Base-by-base conservation (phyloP, 2,113 vertebrate species). In the Apteryx mantelli region DNA sequence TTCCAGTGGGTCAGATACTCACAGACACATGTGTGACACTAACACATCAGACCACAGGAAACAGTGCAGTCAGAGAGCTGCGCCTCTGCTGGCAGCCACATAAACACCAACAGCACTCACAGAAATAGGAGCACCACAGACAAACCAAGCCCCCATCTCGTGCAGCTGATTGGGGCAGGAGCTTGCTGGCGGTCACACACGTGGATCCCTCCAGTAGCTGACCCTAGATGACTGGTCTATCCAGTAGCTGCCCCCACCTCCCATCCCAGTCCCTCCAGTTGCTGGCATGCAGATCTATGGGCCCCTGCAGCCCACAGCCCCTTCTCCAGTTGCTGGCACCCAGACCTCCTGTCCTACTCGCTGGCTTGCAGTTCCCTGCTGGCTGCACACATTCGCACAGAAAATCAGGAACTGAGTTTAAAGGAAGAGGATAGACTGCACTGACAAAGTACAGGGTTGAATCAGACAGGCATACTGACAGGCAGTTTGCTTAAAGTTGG, bases 291-390 rank as follows among this genome's bases (percentile, higher is more conserved):
- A 44, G 13, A 32, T 2, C 12, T 55, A n/a, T 3, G 9, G 48
- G 17, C 38, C 46, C 5, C 32, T 64, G 58, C 36, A 36, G 56
- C 7, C 19, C 32, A 30, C 0, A 0, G 8, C 15, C 4, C 13
- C n/a, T 78, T 46, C n/a, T 70, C 8, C 30, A 87, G 6, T 2
- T 53, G n/a, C 30, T 88, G n/a, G 24, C 46, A 73, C 12, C 6
- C 21, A 0, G 0, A 44, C 13, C 4, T 82, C 38, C 46, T 4
- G 6, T 19, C 18, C 30, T 30, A 40, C 13, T 12, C 2, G 0
- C 13, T 38, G 15, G 6, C 25, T 53, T 82, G 1, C 1, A 9
- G 19, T 15, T 71, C 17, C 5, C 24, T 34, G 34, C 34, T 63
- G 42, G 17, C 48, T 46, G 70, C 17, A 26, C 2, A 7, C 9